Evolutionary conservation across 2,888 invertebrate species (phyloP), one percentile per base, ranked within the genome.

Genomic region (Parelbella ahira): DNA sequence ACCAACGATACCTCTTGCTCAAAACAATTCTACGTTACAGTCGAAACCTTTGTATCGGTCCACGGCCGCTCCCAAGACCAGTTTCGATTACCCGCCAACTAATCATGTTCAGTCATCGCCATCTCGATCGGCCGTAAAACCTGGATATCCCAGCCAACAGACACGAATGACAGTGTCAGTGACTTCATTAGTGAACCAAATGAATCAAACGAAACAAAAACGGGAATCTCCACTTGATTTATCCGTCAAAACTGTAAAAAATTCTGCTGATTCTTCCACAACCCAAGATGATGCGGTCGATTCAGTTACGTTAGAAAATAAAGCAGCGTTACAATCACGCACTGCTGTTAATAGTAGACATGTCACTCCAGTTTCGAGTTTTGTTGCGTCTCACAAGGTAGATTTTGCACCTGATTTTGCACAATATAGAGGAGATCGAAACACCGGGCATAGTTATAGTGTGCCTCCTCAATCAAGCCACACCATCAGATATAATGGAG

Each of bases 251-350:
- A 96, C 96, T 1, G 93, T 96, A 0, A 92, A 95, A 67, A 95
- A 95, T 34, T 93, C 95, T 2, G 95, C 96, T 0, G 96, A 96
- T 75, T 96, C 96, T 0, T 96, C 96, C 0, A 96, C 96, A 0
- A 93, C 94, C 6, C 90, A 91, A 60, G 92, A 93, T 58, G 91
- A 91, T 38, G 72, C 84, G 1, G 63, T 84, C 6, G 91, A 91
- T 59, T 84, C 84, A 7, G 71, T 63, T 10, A 63, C 73, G 4
- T 56, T 65, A 46, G 87, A 87, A 49, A 75, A 55, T 60, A 83
- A 83, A 63, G 58, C 60, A 44, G 53, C 74, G 13, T 46, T 78
- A 37, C 75, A 72, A 55, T 61, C 72, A 37, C 73, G 79, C 25
- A 68, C 78, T 15, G 55, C 78, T 28, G 65, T 80, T 11, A 69